phyloP scores from a whole-genome alignment of 2,113 vertebrate genomes.

The Drymodes brunneopygia region DNA sequence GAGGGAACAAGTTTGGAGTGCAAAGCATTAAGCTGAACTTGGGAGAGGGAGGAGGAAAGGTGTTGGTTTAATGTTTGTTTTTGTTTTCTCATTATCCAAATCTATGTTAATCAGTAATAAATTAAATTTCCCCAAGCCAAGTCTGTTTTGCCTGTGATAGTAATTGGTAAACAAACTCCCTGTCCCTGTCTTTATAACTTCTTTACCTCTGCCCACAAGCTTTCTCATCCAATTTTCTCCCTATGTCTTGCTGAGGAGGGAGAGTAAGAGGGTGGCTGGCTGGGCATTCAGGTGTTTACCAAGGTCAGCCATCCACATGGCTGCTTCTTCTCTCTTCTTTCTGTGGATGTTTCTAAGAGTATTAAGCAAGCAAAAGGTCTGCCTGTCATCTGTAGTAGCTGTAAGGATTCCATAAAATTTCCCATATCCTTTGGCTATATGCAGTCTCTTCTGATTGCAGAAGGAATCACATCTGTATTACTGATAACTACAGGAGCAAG shows the following conservation, averaged over 20 bases:
- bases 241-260: neutral
- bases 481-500: neutral
- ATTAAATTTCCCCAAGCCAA: neutral
- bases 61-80: neutral
- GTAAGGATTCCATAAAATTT: neutral
- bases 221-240: neutral
- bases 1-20: neutral
- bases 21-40: neutral
- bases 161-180: neutral
- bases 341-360: neutral
- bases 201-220: neutral
- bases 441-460: neutral
- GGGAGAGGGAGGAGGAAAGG: neutral
- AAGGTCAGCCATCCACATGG: neutral
- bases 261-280: neutral
- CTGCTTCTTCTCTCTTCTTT: neutral
- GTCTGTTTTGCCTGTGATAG: neutral
- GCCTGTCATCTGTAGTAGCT: neutral
- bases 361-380: neutral
- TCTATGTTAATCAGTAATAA: slow-evolving; percentile 4
- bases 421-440: neutral
- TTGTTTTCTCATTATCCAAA: neutral
- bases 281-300: neutral
- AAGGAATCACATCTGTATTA: neutral
- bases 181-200: neutral